Base-by-base conservation (phyloP, 2,113 vertebrate species). In the Bombycilla garrulus region DNA sequence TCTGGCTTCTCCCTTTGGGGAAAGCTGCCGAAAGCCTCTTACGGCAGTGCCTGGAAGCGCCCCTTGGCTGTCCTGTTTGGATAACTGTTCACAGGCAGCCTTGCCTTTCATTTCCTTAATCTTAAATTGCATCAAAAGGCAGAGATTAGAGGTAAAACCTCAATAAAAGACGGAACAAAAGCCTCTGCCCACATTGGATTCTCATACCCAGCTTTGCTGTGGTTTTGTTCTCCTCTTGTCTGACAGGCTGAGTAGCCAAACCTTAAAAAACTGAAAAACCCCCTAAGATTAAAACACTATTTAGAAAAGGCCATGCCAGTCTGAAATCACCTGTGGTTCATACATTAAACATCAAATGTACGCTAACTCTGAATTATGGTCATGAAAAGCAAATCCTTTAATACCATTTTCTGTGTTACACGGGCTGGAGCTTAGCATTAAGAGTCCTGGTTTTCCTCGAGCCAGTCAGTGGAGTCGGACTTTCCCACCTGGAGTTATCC, bases 321-420 rank as follows among this genome's bases (percentile, higher is more conserved):
- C 96, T 97, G 97, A 97, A 98, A 96, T 98, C 98, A 98, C 97
- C 97, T 97, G 97, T 95, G 96, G 96, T 96, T 98, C 98, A 98
- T 98, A 97, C 98, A 97, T 98, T 98, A 98, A 98, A 98, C 98
- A 98, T 98, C 98, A 97, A 98, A 97, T 97, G 97, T 97, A 97
- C 95, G 98, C 98, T 98, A 98, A 97, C 97, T 97, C 97, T 97
- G 98, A 98, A 98, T 98, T 98, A 97, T 96, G 97, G 97, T 97
- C 97, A 97, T 97, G 97, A 98, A 98, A 97, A 98, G 97, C 91
- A 98, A 98, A 98, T 98, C 97, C 97, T 97, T 98, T 98, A 98
- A 98, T 97, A 95, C 97, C 89, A 47, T 97, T 96, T 96, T 96
- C 97, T 97, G 94, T 97, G 98, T 97, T 97, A 96, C 93, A 71